Base-by-base conservation (phyloP, 2,888 invertebrate species). In the Lottia scabra region DNA sequence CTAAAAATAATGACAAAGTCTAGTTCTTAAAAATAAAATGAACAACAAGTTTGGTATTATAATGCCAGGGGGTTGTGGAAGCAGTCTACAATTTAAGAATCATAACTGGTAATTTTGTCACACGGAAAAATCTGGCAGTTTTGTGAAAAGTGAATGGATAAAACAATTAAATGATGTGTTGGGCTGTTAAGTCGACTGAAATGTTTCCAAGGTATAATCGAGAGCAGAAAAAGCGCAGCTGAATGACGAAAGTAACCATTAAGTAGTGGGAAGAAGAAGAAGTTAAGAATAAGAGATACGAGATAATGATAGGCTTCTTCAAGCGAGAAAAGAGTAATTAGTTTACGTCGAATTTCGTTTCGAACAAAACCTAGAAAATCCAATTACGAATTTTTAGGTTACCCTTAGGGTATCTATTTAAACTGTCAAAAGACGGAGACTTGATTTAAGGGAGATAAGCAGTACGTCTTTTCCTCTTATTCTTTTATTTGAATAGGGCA, bases 181-280 rank as follows among this genome's bases (percentile, higher is more conserved):
- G 56, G 10, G 19, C 23, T 56, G 56, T 56, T 56, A 56, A 56
- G 23, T 56, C 56, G 56, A 56, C 56, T 56, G 56, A 56, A 56
- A 19, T 56, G 56, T 56, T 56, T 56, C 56, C 23, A 56, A 56
- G 56, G 19, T 56, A 56, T 56, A 56, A 56, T 56, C 56, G 56
- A 56, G 56, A 56, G 56, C 56, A 56, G 56, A 56, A 56, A 56
- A 56, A 56, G 56, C 56, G 56, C 56, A 56, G 56, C 56, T 56
- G 56, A 56, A 23, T 56, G 56, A 23, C 23, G 23, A 56, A 56
- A 23, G 56, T 56, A 56, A 23, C 23, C 23, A 56, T 56, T 56
- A 56, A 56, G 23, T 56, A 19, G 56, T 23, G 8, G 56, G 23
- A 56, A 38, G 23, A 19, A 38, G 23, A 19, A 8, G 56, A 19